Percentiles rank a stretch among this genome's conserved stretches.
phyloP scores from a whole-genome alignment of 2,113 vertebrate genomes.

The sheep (Ovis aries) region ARS-UI_Ramb_v3.0 NC_056065.1:77605001-77605500 shows the following conservation, averaged over 20 bases:
- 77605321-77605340: background rate
- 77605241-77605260: background rate
- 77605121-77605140: background rate
- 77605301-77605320: background rate
- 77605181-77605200: background rate
- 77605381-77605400: background rate
- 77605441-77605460: background rate
- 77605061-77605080: background rate
- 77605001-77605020: background rate
- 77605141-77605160: background rate
- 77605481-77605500: background rate
- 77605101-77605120: background rate
- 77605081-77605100: background rate
- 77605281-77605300: background rate
- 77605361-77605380: background rate
- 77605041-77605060: background rate
- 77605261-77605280: background rate
- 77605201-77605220: background rate
- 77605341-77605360: background rate
- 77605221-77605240: background rate
- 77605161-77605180: background rate
- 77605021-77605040: background rate
- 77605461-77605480: background rate
- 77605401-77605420: background rate
- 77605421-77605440: background rate